Conservation (phyloP, 2,888 invertebrate species). For the Scaptomyza tumidula region DNA sequence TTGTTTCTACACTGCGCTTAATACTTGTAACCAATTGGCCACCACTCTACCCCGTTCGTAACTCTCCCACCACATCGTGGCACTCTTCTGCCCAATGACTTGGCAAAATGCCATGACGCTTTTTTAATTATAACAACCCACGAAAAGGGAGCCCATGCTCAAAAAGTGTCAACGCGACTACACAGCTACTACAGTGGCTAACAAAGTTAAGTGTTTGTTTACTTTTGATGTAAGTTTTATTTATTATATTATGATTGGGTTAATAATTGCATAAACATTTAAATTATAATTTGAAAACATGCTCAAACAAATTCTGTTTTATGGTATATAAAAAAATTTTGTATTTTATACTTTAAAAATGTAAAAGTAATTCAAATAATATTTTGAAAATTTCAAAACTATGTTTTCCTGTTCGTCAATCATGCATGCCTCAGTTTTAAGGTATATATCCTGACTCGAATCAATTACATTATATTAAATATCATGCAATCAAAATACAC, state of each 20-base stretch:
- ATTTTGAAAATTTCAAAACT: too few relatives aligned
- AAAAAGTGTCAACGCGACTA: slow-evolving; percentile 51
- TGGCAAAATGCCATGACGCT: slow-evolving; percentile 65
- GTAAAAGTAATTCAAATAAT: too few relatives aligned
- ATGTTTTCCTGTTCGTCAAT: neutral
- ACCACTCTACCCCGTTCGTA: slow-evolving; percentile 2
- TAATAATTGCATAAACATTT: too few relatives aligned
- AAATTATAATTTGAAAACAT: too few relatives aligned
- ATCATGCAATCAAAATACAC: slow-evolving; percentile 1
- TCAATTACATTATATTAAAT: slow-evolving; percentile 1
- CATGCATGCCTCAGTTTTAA: neutral
- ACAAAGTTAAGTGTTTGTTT: slow-evolving; percentile 1
- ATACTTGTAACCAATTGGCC: slow-evolving; percentile 53
- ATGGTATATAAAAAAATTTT: too few relatives aligned
- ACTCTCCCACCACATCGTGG: neutral
- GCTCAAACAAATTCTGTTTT: too few relatives aligned
- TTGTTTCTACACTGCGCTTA: slow-evolving; percentile 65
- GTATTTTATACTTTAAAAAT: too few relatives aligned
- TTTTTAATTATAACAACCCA: slow-evolving; percentile 68
- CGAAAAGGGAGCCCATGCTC: slow-evolving; percentile 39
- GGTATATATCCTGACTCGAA: neutral
- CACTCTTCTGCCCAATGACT: slow-evolving; percentile 49
- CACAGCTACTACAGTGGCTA: slow-evolving; percentile 44
- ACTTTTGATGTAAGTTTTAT: too few relatives aligned
- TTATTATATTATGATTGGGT: too few relatives aligned